Percentiles rank a stretch among this genome's conserved stretches.
These are phyloP conservation scores for Formica selysi DNA, from an alignment of 1,140 invertebrate species.

Conservation along the genomic window DNA sequence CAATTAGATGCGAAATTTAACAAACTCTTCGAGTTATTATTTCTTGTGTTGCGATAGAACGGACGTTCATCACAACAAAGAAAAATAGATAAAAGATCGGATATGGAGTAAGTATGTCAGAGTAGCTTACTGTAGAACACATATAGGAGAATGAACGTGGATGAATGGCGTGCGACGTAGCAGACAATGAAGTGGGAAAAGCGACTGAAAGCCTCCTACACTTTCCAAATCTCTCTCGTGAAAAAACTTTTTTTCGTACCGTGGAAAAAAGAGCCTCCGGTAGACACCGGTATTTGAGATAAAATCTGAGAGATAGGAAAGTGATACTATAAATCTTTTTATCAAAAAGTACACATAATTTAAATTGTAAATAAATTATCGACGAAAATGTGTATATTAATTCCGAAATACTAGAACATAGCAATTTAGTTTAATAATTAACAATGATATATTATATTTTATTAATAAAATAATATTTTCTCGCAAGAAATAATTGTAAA, in stretches of 20 bases:
- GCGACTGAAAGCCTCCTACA: constrained; percentile 49
- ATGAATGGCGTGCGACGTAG: background rate
- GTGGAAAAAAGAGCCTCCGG: constrained; percentile 18
- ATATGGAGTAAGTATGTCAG: constrained; percentile 8
- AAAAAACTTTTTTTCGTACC: constrained; percentile 56
- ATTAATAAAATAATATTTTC: background rate
- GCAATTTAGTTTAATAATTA: background rate
- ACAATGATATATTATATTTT: background rate
- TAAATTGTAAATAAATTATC: background rate
- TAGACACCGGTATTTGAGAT: background rate
- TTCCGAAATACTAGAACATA: too few relatives aligned
- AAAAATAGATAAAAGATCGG: background rate
- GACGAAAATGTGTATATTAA: background rate
- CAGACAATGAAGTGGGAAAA: constrained; percentile 32
- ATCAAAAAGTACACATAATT: constrained; percentile 6
- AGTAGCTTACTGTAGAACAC: background rate
- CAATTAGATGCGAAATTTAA: constrained; percentile 26
- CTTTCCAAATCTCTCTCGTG: constrained; percentile 64
- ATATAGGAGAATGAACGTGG: background rate
- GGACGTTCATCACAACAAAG: background rate
- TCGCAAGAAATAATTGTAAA: background rate
- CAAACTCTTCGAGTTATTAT: background rate
- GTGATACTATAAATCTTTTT: background rate
- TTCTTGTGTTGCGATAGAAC: background rate
- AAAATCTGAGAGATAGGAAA: background rate